Base-by-base conservation (phyloP, 2,797 vertebrate genomes). In the Oreochromis mossambicus region DNA sequence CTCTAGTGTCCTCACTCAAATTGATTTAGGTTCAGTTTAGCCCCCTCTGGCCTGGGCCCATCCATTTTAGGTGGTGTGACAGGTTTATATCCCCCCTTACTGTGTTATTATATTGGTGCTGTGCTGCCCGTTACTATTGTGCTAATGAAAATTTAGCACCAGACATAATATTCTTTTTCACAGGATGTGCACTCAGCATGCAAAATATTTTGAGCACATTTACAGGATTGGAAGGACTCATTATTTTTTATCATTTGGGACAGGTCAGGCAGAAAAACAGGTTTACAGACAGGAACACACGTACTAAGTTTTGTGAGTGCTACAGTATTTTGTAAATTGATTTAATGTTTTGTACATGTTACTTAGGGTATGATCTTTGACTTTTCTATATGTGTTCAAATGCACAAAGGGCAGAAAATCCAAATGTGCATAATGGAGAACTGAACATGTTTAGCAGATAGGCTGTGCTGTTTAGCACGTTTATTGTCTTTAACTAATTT, bases 1-100 rank as follows among this genome's bases (percentile, higher is more conserved):
- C 88, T 95, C 95, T 91, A 94, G 95, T 95, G 95, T 96, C 96
- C 93, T 86, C 95, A 95, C 96, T 97, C 95, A 96, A 95, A 97
- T 97, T 97, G 97, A 97, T 97, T 97, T 97, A 97, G 96, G 93
- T 95, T 85, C 82, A 21, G 82, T 91, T 92, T 91, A 89, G 89
- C 89, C 89, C 93, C 92, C 89, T 92, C 86, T 87, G 91, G 93
- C 91, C 91, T 86, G 66, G 84, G 85, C 87, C 91, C 92, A 95
- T 95, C 91, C 89, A 94, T 95, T 95, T 83, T 29, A 87, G 90
- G 85, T 86, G 80, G 94, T 94, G 94, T 97, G 97, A 97, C 97
- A 98, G 97, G 90, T 98, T 98, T 97, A 98, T 96, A 96, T 95
- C 95, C 91, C 96, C 89, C 93, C 96, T 96, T 81, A 95, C 96